These are phyloP conservation scores for Bubalus kerabau DNA, from an alignment of 2,113 vertebrate genomes.

Conservation along the genomic window DNA sequence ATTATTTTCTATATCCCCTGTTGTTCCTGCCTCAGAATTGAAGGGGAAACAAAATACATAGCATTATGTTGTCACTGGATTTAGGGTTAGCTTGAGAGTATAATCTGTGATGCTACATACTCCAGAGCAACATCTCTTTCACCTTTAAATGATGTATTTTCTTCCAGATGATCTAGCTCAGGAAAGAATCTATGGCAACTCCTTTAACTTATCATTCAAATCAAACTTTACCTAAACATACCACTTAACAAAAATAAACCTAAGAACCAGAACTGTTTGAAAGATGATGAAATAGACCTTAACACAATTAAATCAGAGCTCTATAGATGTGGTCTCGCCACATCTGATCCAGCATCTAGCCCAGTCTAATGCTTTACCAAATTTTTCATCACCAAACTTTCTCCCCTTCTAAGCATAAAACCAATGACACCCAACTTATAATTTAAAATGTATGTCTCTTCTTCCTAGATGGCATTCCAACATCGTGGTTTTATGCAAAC, in stretches of 20 bases:
- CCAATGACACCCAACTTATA: not conserved
- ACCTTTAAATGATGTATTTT: constrained; percentile 9
- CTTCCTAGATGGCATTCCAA: too few relatives aligned
- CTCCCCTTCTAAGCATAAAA: not conserved
- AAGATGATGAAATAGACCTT: not conserved
- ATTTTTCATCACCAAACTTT: not conserved
- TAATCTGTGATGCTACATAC: not conserved
- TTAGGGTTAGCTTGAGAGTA: not conserved
- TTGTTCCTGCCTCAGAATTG: not conserved
- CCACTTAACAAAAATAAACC: not conserved
- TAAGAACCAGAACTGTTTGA: not conserved
- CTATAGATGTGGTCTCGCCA: not conserved
- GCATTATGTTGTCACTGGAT: not conserved
- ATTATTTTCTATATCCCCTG: not conserved
- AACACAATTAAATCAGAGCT: not conserved
- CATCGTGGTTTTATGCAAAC: not conserved
- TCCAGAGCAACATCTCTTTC: not conserved
- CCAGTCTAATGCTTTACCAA: not conserved
- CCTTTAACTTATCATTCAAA: not conserved
- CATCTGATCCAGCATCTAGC: not conserved
- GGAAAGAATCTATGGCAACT: not conserved
- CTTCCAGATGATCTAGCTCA: not conserved
- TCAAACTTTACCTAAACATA: not conserved
- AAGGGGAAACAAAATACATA: not conserved
- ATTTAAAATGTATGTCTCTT: not conserved